Conservation (phyloP, 2,888 invertebrate genomes). For the Harpalus rufipes region DNA sequence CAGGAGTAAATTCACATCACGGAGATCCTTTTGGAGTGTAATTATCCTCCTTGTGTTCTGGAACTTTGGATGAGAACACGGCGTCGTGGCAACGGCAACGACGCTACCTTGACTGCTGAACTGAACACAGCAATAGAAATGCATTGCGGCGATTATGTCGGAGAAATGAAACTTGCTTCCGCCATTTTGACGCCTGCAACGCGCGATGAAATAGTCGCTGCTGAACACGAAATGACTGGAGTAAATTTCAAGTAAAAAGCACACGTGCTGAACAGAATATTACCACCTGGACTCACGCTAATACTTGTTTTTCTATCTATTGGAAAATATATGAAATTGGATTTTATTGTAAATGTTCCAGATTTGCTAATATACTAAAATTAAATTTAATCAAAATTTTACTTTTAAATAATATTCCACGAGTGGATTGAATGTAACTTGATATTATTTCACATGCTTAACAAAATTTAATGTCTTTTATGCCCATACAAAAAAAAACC, state of each 20-base stretch:
- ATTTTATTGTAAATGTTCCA: too few relatives aligned
- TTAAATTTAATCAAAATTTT: too few relatives aligned
- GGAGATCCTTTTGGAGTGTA: slow-evolving; percentile 61
- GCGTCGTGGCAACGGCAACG: not conserved
- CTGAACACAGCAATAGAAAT: slow-evolving; percentile 52
- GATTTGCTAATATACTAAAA: too few relatives aligned
- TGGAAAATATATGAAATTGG: too few relatives aligned
- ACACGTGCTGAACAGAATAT: too few relatives aligned
- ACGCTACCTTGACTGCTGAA: slow-evolving; percentile 28
- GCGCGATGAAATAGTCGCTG: not conserved
- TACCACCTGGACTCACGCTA: too few relatives aligned
- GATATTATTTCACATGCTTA: too few relatives aligned
- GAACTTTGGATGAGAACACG: slow-evolving; percentile 41
- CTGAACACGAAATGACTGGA: not conserved
- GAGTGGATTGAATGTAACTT: too few relatives aligned
- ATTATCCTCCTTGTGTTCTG: slow-evolving; percentile 61
- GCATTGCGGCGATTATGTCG: slow-evolving; percentile 29
- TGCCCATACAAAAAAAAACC: too few relatives aligned
- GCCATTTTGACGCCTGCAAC: slow-evolving; percentile 27
- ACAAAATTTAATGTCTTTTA: too few relatives aligned
- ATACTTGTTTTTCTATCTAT: too few relatives aligned
- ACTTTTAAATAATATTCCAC: too few relatives aligned
- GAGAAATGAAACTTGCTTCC: slow-evolving; percentile 51
- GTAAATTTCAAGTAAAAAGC: not conserved
- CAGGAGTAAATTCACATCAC: slow-evolving; percentile 56